Evolutionary conservation across 2,113 vertebrate genomes (phyloP).

Genomic region (Tachysurus vachellii): DNA sequence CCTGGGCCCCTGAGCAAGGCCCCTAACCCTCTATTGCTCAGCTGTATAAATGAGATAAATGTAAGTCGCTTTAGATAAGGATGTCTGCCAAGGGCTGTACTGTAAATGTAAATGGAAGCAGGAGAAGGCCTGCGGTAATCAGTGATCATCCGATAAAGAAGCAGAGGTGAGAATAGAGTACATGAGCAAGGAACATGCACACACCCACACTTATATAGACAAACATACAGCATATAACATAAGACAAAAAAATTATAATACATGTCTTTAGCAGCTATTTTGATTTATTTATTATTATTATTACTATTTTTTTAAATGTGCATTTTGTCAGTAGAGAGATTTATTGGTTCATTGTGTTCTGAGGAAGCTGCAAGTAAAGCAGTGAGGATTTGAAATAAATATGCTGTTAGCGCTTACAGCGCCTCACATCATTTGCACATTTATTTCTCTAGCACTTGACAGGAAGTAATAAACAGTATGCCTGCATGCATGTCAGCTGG

Average conservation of each 20-base stretch:
- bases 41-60: too few relatives aligned
- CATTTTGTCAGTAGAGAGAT: background rate
- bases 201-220: background rate
- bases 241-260: background rate
- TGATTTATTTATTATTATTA: background rate
- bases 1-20: too few relatives aligned
- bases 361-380: background rate
- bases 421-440: background rate
- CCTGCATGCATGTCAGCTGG: background rate
- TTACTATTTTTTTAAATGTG: background rate
- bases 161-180: background rate
- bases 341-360: background rate
- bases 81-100: too few relatives aligned
- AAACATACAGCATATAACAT: background rate
- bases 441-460: background rate
- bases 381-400: background rate
- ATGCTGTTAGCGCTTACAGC: background rate
- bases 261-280: background rate
- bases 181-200: background rate
- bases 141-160: background rate
- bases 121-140: background rate
- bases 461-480: constrained; percentile 3
- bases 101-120: too few relatives aligned
- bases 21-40: too few relatives aligned
- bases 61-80: too few relatives aligned